These are phyloP conservation scores for Prunella strophiata DNA, from an alignment of 2,797 vertebrate species.

Conservation along the genomic window DNA sequence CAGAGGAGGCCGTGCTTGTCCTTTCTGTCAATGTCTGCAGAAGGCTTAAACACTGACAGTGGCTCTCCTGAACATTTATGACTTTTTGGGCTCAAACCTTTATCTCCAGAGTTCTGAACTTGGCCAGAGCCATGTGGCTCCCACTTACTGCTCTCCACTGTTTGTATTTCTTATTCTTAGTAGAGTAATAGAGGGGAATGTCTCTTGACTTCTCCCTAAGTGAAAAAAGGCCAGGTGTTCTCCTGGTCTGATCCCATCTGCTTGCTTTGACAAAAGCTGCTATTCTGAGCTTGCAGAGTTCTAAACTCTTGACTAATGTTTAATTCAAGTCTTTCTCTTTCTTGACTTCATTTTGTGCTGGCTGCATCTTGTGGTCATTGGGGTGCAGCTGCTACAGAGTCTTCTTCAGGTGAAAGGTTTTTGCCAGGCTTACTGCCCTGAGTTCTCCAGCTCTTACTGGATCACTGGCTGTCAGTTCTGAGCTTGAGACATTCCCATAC, in stretches of 20 bases:
- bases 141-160: background rate
- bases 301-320: background rate
- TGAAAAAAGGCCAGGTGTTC: background rate
- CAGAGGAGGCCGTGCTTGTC: background rate
- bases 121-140: background rate
- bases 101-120: background rate
- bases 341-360: background rate
- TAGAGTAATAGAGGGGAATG: background rate
- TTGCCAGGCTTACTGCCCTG: background rate
- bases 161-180: background rate
- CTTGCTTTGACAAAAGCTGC: background rate
- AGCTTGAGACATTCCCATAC: background rate
- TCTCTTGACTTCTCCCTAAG: background rate
- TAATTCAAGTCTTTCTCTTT: background rate
- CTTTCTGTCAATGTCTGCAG: background rate
- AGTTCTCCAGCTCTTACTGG: background rate
- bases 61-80: background rate
- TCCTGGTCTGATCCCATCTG: background rate
- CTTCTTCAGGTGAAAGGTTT: background rate
- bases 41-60: background rate
- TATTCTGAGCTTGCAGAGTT: background rate
- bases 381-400: background rate
- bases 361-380: background rate
- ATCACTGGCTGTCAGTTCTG: background rate
- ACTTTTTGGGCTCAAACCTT: background rate